A percentile compares a stretch with the other conserved stretches of the same genome.
Evolutionary conservation across 2,113 vertebrate genomes (phyloP).

Genomic region (Pampusana beccarii): DNA sequence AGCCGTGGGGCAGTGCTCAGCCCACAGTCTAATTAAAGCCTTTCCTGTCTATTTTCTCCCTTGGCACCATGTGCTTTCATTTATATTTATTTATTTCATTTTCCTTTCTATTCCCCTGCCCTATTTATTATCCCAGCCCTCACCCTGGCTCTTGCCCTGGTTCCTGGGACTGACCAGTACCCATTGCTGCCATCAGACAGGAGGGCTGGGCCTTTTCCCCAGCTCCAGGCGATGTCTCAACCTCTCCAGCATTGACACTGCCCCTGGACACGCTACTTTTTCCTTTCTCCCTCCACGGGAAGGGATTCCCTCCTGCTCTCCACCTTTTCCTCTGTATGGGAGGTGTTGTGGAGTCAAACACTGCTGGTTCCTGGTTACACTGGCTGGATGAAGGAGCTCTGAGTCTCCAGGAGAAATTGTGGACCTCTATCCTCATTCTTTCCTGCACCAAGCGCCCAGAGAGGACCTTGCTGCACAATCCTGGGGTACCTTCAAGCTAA

Average conservation of each 20-base stretch:
- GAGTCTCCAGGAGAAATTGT: neutral
- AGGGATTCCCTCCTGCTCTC: neutral
- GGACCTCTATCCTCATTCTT: neutral
- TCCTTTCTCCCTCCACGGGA: neutral
- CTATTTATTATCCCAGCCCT: conserved; percentile 12
- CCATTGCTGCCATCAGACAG: neutral
- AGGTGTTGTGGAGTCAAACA: neutral
- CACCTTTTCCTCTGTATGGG: neutral
- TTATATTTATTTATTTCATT: conserved; percentile 54
- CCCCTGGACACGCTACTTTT: neutral
- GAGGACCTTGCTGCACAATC: accelerated
- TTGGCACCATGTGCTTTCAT: neutral
- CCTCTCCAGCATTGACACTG: neutral
- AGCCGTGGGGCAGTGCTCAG: neutral
- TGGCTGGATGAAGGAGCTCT: neutral
- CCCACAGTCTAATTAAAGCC: conserved; percentile 5
- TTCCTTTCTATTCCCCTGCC: neutral
- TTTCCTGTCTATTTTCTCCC: neutral
- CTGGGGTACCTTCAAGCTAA: neutral
- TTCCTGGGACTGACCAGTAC: neutral
- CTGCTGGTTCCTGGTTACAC: neutral
- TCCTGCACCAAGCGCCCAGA: accelerated
- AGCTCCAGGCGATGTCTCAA: neutral
- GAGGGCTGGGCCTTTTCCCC: neutral
- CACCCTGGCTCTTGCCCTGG: neutral